Percentiles rank a stretch among this genome's conserved stretches.
Conservation (phyloP, 2,797 vertebrate genomes). For the Pangasius larnaudii region DNA sequence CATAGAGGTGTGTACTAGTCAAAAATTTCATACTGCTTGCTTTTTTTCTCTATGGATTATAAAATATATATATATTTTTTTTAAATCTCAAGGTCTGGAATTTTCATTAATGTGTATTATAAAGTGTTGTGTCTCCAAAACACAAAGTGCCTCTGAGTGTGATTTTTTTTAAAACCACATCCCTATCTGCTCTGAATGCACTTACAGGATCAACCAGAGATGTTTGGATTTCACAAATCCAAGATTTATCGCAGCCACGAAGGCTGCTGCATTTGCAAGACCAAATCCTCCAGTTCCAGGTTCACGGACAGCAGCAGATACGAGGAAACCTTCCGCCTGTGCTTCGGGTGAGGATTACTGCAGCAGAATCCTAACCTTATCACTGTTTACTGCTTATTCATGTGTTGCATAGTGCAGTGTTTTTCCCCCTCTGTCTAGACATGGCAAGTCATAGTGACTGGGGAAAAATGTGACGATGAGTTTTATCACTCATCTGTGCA, state of each 20-base stretch:
- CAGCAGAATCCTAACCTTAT: background rate
- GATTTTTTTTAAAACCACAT: background rate
- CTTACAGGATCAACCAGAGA: conserved; percentile 57
- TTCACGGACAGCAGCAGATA: conserved; percentile 86
- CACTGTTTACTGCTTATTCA: background rate
- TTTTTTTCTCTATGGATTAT: background rate
- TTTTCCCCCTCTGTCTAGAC: background rate
- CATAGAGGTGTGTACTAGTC: background rate
- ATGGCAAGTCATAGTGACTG: background rate
- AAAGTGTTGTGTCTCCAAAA: background rate
- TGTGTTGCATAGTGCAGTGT: background rate
- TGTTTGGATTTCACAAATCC: conserved; percentile 86
- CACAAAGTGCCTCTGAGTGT: background rate
- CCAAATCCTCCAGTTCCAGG: conserved; percentile 84
- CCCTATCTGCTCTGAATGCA: background rate
- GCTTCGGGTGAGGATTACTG: conserved; percentile 77
- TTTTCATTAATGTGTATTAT: background rate
- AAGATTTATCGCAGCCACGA: conserved; percentile 86
- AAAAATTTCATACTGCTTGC: too few relatives aligned
- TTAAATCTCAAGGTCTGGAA: background rate
- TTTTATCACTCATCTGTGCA: background rate
- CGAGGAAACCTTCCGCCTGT: conserved; percentile 81
- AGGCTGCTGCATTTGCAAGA: conserved; percentile 85
- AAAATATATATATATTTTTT: too few relatives aligned
- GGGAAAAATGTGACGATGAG: background rate